Percentiles rank a stretch among this genome's conserved stretches.
These are phyloP conservation scores for Eugnorisma glareosa DNA, from an alignment of 2,888 invertebrate genomes.

Conservation along the genomic window DNA sequence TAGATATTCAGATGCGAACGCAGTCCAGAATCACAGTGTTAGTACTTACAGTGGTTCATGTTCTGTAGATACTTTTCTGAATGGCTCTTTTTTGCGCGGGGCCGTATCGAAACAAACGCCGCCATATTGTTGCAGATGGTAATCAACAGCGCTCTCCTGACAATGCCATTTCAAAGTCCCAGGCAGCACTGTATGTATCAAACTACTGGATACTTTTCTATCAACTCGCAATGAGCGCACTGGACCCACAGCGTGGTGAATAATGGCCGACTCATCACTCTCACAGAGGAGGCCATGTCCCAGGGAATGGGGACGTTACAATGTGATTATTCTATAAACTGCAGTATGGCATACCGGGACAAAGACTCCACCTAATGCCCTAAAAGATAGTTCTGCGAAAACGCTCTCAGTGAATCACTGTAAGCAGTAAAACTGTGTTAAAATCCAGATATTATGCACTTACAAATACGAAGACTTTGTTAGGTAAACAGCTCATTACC, in stretches of 20 bases:
- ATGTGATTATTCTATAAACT: not conserved
- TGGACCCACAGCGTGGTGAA: not conserved
- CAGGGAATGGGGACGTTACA: not conserved
- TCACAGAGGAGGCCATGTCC: not conserved
- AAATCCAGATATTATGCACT: constrained; percentile 38
- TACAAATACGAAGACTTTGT: constrained; percentile 45
- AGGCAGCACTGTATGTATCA: not conserved
- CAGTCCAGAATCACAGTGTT: constrained; percentile 17
- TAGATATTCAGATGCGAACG: constrained; percentile 43
- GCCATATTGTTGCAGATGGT: not conserved
- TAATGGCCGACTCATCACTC: not conserved
- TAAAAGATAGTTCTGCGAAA: not conserved
- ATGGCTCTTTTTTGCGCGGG: not conserved
- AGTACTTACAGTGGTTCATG: not conserved
- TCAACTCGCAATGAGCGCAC: not conserved
- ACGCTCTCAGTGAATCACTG: not conserved
- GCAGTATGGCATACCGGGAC: not conserved
- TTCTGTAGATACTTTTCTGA: accelerated
- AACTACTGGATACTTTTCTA: not conserved
- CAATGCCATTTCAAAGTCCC: not conserved
- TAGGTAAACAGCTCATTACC: constrained; percentile 52
- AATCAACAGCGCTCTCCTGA: not conserved
- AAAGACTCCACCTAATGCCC: too few relatives aligned
- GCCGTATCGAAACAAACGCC: not conserved
- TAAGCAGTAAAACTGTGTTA: not conserved